A percentile compares a stretch with the other conserved stretches of the same genome.
These are phyloP conservation scores for Pollimyrus isidori DNA, from an alignment of 2,113 vertebrate species.

Conservation along the genomic window DNA sequence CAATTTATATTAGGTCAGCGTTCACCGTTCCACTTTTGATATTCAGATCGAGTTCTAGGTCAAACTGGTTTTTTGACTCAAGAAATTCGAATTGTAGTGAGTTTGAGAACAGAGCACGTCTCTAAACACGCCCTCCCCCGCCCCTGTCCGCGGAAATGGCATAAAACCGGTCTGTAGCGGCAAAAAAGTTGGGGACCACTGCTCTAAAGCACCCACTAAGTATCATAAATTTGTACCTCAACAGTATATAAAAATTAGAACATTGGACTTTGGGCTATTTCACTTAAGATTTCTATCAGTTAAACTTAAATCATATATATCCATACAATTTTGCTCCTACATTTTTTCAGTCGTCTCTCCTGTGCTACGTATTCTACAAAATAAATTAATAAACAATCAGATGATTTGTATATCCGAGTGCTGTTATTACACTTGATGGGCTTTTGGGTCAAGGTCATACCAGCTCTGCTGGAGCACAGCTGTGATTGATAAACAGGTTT, in stretches of 20 bases:
- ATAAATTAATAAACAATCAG: slow-evolving; percentile 2
- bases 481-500: slow-evolving; percentile 35
- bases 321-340: not conserved
- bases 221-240: too few relatives aligned
- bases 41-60: too few relatives aligned
- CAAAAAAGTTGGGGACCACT: too few relatives aligned
- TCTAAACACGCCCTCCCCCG: too few relatives aligned
- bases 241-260: not conserved
- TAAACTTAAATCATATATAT: not conserved
- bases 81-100: too few relatives aligned
- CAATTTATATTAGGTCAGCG: too few relatives aligned
- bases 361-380: not conserved
- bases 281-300: not conserved
- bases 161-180: too few relatives aligned
- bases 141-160: too few relatives aligned
- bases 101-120: too few relatives aligned
- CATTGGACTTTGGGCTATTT: not conserved
- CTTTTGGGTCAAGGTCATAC: slow-evolving; percentile 36
- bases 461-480: slow-evolving; percentile 29
- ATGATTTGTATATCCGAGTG: not conserved
- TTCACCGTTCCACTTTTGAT: too few relatives aligned
- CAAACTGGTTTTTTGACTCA: too few relatives aligned
- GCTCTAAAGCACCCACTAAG: too few relatives aligned
- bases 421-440: not conserved
- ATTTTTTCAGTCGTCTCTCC: not conserved